A percentile compares a stretch with the other conserved stretches of the same genome.
phyloP scores from a whole-genome alignment of 2,797 vertebrate species.

The Percopsis omiscomaycus region DNA sequence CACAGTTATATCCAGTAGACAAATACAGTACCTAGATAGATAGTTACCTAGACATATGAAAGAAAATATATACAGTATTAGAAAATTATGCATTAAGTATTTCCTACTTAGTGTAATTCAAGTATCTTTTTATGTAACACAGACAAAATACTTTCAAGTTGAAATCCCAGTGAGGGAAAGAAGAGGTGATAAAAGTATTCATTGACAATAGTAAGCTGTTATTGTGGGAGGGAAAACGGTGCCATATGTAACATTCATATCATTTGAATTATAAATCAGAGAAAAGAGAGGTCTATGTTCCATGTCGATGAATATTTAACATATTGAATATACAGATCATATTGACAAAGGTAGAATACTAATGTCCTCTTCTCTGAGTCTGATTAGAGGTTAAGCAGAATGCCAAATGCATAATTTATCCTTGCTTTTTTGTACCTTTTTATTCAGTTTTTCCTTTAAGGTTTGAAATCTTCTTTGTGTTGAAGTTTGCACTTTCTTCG shows the following conservation, averaged over 20 bases:
- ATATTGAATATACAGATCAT: constrained; percentile 80
- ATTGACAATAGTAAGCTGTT: constrained; percentile 69
- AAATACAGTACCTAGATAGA: not conserved
- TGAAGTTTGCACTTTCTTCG: constrained; percentile 45
- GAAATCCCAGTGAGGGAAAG: constrained; percentile 43
- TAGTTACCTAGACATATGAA: too few species aligned
- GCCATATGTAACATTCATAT: constrained; percentile 82
- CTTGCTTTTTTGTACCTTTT: constrained; percentile 72
- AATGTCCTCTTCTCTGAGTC: constrained; percentile 75
- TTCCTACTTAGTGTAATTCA: too few species aligned
- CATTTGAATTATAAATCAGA: constrained; percentile 85
- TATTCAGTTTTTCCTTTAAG: constrained; percentile 58
- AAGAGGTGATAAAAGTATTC: constrained; percentile 63
- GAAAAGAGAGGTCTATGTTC: constrained; percentile 74
- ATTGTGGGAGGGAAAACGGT: constrained; percentile 59
- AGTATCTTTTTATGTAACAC: constrained; percentile 7
- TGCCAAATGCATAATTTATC: constrained; percentile 82
- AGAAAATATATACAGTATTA: too few species aligned
- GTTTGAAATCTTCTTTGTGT: constrained; percentile 59
- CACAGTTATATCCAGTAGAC: not conserved
- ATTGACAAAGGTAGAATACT: constrained; percentile 83
- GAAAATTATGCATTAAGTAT: too few species aligned
- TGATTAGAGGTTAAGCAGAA: constrained; percentile 82
- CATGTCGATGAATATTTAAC: constrained; percentile 83
- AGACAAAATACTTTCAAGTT: constrained; percentile 53